Evolutionary conservation across 1,140 invertebrate species (phyloP), one percentile per base, ranked within the genome.

Genomic region (Neodiprion lecontei): DNA sequence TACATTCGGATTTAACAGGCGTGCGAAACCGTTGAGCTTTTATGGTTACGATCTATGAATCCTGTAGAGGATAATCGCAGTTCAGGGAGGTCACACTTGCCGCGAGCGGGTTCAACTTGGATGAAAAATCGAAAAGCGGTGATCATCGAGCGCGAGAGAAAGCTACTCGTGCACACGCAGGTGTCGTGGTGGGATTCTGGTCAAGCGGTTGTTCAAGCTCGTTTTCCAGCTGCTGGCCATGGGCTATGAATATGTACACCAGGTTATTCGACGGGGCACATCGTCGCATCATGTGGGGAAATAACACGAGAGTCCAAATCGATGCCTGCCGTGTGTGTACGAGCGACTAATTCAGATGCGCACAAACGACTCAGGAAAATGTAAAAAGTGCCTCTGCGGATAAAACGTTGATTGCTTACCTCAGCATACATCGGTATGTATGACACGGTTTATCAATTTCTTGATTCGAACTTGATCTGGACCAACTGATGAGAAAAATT

Each of bases 1-100:
- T 67, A 23, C 21, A 17, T 17, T 11, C 23, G 48, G 48, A 10
- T 71, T 71, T 21, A 71, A 65, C 21, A 12, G 14, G 47, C 10
- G 47, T 72, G n/a, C 10, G 53, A 53, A 11, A 74, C 72, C 75
- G 67, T 78, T 77, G 77, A 50, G 65, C 72, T 65, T 21, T 65
- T 65, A 65, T 21, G 17, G 17, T 65, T 14, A 65, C 12, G 4
- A 65, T 65, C 17, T 7, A 3, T 7, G 12, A 65, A 17, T 14
- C 17, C 7, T 1, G 2, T 40, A 5, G 28, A 9, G 53, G 9
- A 61, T 17, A 61, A 61, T 61, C 53, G 53, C 5, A 1, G 28
- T 61, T 61, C 11, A 61, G 11, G 9, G n/a, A 61, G 53, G 53
- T 61, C 53, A 61, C 53, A 17, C 53, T 12, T 17, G 53, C 11